Evolutionary conservation across 1,140 invertebrate species (phyloP).

Genomic region (Drosophila athabasca): DNA sequence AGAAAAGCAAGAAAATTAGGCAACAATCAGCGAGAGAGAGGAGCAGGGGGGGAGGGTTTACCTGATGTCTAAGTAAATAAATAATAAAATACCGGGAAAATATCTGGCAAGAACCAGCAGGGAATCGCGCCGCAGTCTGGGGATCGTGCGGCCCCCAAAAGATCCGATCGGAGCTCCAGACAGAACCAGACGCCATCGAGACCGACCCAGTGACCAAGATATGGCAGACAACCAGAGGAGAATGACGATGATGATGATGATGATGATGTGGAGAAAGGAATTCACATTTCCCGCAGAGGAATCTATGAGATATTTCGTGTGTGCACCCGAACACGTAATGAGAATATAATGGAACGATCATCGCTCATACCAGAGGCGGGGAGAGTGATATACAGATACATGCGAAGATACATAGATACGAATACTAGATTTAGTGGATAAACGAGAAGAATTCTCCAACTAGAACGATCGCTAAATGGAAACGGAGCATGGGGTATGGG

Average conservation of each 20-base stretch:
- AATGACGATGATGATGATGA: constrained; percentile 35
- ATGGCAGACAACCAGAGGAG: constrained; percentile 38
- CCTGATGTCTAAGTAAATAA: constrained; percentile 70
- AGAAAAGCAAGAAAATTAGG: constrained; percentile 12
- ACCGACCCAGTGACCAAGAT: constrained; percentile 78
- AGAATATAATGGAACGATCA: constrained; percentile 59
- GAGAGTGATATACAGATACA: constrained; percentile 33
- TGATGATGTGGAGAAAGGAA: constrained; percentile 64
- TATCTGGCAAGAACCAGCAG: constrained; percentile 29
- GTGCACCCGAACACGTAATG: constrained; percentile 49
- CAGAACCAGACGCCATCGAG: constrained; percentile 56
- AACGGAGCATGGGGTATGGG: constrained; percentile 16
- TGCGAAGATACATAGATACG: not conserved
- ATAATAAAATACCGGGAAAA: constrained; percentile 8
- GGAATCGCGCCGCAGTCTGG: constrained; percentile 12
- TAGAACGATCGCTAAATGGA: constrained; percentile 36
- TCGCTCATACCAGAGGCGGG: constrained; percentile 37
- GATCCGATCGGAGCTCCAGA: constrained; percentile 40
- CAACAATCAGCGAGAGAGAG: constrained; percentile 10
- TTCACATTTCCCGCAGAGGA: constrained; percentile 54
- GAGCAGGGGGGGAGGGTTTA: constrained; percentile 18
- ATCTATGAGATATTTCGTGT: constrained; percentile 60
- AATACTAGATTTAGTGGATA: not conserved
- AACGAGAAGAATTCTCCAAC: constrained; percentile 3
- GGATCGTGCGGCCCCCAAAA: constrained; percentile 59